Evolutionary conservation across 2,797 vertebrate genomes (phyloP), one percentile per base, ranked within the genome.

Genomic region (Rhinophrynus dorsalis): DNA sequence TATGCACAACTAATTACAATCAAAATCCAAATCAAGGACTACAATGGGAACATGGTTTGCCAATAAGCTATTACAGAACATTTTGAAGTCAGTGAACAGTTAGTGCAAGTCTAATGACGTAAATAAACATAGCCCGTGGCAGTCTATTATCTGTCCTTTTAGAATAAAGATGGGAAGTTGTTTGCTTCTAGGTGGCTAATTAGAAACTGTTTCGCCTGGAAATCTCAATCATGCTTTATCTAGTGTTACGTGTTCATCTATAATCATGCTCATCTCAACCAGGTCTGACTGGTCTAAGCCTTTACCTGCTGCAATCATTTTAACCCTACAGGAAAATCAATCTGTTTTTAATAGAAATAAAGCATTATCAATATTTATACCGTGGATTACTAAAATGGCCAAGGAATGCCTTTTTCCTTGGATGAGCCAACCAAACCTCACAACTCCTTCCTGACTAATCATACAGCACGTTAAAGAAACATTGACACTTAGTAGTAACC

Each of bases 121-220:
- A 72, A 57, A 71, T 38, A 55, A 23, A 38, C 68, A 72, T 58
- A 38, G 68, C 68, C 68, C 23, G 52, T 38, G 68, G 68, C 68
- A 65, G 42, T 64, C 68, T 65, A 72, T 72, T 72, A 72, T 57
- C 51, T 29, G 30, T 50, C 60, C 61, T 48, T n/a, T 51, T 35
- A 58, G 42, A 64, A 42, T 56, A 26, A 38, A 58, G 59, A 72
- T 48, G 61, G 35, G 27, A 72, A 72, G 42, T 65, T 40, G 63
- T 72, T 65, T 72, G 60, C 44, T 64, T 65, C 60, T 72, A 64
- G 68, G 68, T 65, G 68, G 68, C 54, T 72, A 72, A 72, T 72
- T 72, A 54, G n/a, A 57, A 69, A 69, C 51, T 30, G 67, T 42
- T 61, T 69, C 56, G 38, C 37, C 57, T 61, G 26, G 32, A 69